phyloP scores from a whole-genome alignment of 2,888 invertebrate genomes.

The Lasioglossum villosulum region DNA sequence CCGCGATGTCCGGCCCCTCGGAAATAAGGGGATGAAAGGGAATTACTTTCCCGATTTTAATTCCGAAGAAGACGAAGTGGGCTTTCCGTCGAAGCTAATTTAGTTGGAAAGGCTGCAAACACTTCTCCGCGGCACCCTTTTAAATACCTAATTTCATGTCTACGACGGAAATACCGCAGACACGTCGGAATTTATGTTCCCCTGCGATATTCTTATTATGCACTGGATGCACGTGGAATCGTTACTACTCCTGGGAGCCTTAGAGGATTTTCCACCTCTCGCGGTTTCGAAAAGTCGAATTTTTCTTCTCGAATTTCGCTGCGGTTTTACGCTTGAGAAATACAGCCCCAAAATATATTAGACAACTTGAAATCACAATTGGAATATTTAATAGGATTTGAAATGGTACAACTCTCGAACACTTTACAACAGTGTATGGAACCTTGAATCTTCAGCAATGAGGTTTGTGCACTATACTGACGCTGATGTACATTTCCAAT shows the following conservation, averaged over 20 bases:
- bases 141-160: slow-evolving; percentile 55
- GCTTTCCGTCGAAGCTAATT: slow-evolving; percentile 53
- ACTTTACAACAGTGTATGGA: background rate
- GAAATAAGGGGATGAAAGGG: slow-evolving; percentile 18
- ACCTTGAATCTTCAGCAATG: background rate
- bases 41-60: slow-evolving; percentile 27
- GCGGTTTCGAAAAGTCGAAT: background rate
- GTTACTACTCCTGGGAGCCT: background rate
- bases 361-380: background rate
- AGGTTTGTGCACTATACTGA: background rate
- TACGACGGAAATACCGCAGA: background rate
- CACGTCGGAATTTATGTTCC: background rate
- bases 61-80: slow-evolving; percentile 41
- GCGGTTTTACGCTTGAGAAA: background rate
- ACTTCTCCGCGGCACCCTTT: slow-evolving; percentile 32
- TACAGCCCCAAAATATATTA: background rate
- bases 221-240: background rate
- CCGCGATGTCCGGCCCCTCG: slow-evolving; percentile 8
- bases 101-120: slow-evolving; percentile 36
- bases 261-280: background rate
- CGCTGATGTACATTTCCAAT: background rate
- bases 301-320: background rate
- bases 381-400: background rate
- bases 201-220: background rate
- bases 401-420: too few species aligned